These are phyloP conservation scores for Saccostrea echinata DNA, from an alignment of 1,140 invertebrate species.

Conservation along the genomic window DNA sequence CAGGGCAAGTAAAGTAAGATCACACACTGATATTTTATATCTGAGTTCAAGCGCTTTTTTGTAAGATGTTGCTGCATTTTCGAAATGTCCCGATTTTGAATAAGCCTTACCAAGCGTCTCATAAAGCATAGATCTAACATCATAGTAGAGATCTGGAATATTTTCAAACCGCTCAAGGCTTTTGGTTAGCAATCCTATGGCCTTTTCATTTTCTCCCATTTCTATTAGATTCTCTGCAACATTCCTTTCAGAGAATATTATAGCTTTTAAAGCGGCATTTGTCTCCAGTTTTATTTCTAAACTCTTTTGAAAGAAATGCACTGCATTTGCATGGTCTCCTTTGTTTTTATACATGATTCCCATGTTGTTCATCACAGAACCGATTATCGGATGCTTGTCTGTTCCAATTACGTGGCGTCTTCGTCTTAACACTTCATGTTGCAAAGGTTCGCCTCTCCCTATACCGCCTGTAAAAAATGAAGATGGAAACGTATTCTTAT, in stretches of 20 bases:
- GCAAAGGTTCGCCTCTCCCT: background rate
- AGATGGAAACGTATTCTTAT: no score
- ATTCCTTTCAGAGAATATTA: slow-evolving; percentile 55
- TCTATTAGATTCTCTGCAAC: slow-evolving; percentile 48
- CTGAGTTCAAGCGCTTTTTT: background rate
- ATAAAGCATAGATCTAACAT: background rate
- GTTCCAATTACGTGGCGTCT: background rate
- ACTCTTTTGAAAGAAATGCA: background rate
- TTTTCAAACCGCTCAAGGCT: background rate
- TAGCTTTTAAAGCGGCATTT: slow-evolving; percentile 50
- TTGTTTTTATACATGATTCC: background rate
- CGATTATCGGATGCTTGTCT: background rate
- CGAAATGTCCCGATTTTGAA: background rate
- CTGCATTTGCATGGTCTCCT: background rate
- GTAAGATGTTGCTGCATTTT: background rate
- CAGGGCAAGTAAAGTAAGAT: background rate
- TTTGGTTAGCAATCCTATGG: slow-evolving; percentile 38
- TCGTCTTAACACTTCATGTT: slow-evolving; percentile 48
- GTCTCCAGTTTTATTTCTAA: slow-evolving; percentile 53
- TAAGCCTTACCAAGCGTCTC: slow-evolving; percentile 7
- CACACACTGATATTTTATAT: background rate
- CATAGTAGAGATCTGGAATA: background rate
- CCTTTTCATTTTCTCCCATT: slow-evolving; percentile 41
- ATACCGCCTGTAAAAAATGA: background rate
- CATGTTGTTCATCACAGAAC: background rate